phyloP scores from a whole-genome alignment of 2,888 invertebrate genomes.

The Coelinius sp. region DNA sequence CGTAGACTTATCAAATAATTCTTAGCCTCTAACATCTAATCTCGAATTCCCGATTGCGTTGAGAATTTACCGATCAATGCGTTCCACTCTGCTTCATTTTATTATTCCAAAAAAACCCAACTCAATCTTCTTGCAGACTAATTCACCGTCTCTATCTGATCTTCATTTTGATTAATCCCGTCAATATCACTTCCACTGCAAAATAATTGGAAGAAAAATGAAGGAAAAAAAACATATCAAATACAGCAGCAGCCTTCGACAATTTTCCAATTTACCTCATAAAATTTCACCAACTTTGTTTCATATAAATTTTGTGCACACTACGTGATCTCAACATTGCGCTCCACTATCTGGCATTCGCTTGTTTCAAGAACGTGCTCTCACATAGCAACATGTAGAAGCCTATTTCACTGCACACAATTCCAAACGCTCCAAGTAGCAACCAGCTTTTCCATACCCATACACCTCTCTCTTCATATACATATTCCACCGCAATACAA shows the following conservation, averaged over 20 bases:
- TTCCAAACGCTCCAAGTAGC: background rate
- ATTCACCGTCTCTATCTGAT: too few relatives aligned
- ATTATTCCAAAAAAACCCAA: background rate
- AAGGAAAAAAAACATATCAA: background rate
- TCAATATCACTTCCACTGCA: background rate
- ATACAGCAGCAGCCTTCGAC: background rate
- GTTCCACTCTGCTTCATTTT: too few relatives aligned
- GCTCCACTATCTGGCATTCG: conserved; percentile 11
- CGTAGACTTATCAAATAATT: too few relatives aligned
- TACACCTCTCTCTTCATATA: background rate
- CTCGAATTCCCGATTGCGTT: too few relatives aligned
- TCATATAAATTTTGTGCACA: conserved; percentile 3
- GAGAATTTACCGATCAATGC: too few relatives aligned
- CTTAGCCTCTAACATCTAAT: too few relatives aligned
- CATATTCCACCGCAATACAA: background rate
- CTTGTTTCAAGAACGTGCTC: conserved; percentile 18
- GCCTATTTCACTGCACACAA: conserved; percentile 1
- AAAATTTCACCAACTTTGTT: conserved; percentile 16
- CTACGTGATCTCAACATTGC: conserved; percentile 17
- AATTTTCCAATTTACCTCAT: background rate
- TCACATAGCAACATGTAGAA: conserved; percentile 15
- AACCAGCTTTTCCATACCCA: background rate
- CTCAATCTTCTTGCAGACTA: too few relatives aligned
- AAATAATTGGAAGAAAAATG: too few relatives aligned
- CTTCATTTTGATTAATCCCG: background rate